Evolutionary conservation across 2,888 invertebrate species (phyloP).

Genomic region (Embidobia sp.): DNA sequence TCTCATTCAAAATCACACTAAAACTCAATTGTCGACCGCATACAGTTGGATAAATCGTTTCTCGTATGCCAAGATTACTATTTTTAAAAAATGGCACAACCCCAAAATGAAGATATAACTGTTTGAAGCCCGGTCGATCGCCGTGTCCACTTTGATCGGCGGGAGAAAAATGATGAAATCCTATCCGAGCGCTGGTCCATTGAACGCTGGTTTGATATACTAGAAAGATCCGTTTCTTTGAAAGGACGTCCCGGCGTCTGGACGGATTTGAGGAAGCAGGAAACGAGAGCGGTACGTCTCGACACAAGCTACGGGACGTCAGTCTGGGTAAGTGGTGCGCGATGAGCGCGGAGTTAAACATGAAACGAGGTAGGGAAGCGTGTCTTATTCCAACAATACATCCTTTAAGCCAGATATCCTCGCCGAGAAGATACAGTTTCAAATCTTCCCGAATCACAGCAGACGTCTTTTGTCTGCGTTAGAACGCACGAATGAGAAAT

Average conservation of each 20-base stretch:
- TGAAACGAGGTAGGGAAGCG: slow-evolving; percentile 61
- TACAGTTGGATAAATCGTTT: too few species aligned
- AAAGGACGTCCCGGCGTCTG: slow-evolving; percentile 64
- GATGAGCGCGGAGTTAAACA: slow-evolving; percentile 39
- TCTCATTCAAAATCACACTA: too few species aligned
- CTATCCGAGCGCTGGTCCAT: slow-evolving; percentile 73
- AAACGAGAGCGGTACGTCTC: slow-evolving; percentile 34
- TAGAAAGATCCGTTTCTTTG: slow-evolving; percentile 69
- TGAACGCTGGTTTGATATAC: slow-evolving; percentile 75
- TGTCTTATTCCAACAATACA: slow-evolving; percentile 77
- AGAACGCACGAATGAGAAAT: slow-evolving; percentile 63
- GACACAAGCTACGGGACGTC: slow-evolving; percentile 30
- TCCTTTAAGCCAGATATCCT: slow-evolving; percentile 67
- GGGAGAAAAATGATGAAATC: slow-evolving; percentile 73
- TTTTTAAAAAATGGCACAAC: slow-evolving; percentile 30
- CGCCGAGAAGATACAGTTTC: slow-evolving; percentile 65
- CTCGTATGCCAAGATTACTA: too few species aligned
- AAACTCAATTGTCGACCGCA: too few species aligned
- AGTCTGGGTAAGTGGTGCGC: slow-evolving; percentile 37
- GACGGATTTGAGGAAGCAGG: slow-evolving; percentile 63
- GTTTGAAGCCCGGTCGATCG: slow-evolving; percentile 24
- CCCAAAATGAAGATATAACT: slow-evolving; percentile 21
- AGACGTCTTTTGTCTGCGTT: slow-evolving; percentile 77
- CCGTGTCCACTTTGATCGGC: slow-evolving; percentile 33
- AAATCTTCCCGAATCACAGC: slow-evolving; percentile 44